Evolutionary conservation across 1,140 invertebrate genomes (phyloP).

Genomic region (Myzus persicae): DNA sequence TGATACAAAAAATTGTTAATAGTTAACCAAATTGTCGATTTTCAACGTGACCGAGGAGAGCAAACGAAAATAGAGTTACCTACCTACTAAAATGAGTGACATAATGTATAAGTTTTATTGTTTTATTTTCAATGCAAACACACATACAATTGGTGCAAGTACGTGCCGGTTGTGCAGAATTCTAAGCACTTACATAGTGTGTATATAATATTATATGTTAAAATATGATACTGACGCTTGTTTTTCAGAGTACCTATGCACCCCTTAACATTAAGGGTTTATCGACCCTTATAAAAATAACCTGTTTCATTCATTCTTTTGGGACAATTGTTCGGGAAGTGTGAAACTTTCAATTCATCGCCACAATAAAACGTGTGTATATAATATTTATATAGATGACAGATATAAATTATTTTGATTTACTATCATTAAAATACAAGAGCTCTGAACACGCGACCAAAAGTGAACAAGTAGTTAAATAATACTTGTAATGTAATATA

Average conservation of each 20-base stretch:
- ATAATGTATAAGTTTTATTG: not conserved
- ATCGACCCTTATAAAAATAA: slow-evolving; percentile 7
- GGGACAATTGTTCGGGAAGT: slow-evolving; percentile 32
- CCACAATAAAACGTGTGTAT: not conserved
- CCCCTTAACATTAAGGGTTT: slow-evolving; percentile 17
- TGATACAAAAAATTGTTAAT: not conserved
- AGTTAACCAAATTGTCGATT: not conserved
- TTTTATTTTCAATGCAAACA: not conserved
- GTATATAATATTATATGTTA: not conserved
- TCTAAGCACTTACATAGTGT: not conserved
- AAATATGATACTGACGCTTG: slow-evolving; percentile 11
- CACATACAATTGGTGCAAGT: not conserved
- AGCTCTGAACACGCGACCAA: not conserved
- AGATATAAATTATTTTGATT: slow-evolving; percentile 35
- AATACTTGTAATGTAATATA: not conserved
- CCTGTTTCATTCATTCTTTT: not conserved
- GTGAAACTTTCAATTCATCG: slow-evolving; percentile 8
- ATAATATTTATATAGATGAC: not conserved
- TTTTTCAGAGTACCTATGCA: not conserved
- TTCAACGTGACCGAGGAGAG: not conserved
- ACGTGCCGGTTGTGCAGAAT: not conserved
- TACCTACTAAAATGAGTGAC: not conserved
- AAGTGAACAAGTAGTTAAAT: not conserved
- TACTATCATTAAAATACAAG: slow-evolving; percentile 8
- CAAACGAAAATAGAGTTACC: not conserved